Evolutionary conservation across 2,888 invertebrate genomes (phyloP).

Genomic region (Megamerina dolium): DNA sequence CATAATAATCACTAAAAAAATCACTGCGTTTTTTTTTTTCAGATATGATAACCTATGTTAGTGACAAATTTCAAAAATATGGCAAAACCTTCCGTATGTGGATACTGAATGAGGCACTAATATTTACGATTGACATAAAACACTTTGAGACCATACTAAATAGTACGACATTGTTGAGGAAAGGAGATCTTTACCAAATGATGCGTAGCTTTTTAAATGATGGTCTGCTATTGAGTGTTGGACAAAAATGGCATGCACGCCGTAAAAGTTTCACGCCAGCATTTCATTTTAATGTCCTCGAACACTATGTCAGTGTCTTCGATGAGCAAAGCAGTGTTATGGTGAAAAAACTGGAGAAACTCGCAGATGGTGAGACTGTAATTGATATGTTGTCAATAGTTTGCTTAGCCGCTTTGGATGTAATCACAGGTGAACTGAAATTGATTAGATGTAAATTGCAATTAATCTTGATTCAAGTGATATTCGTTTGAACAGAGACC

Average conservation of each 20-base stretch:
- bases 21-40: slow-evolving; percentile 7
- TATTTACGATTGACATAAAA: slow-evolving; percentile 47
- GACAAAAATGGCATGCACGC: no score
- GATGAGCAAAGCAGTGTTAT: no score
- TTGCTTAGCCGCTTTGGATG: slow-evolving; percentile 55
- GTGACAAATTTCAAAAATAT: slow-evolving; percentile 32
- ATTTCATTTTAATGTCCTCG: no score
- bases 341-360: no score
- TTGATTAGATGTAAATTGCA: no score
- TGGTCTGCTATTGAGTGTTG: no score
- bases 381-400: slow-evolving; percentile 59
- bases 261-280: no score
- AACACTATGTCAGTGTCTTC: no score
- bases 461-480: no score
- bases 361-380: slow-evolving; percentile 31
- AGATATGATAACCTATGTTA: slow-evolving; percentile 25
- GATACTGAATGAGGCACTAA: slow-evolving; percentile 47
- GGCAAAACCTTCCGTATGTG: slow-evolving; percentile 49
- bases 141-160: slow-evolving; percentile 46
- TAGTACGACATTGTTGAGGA: slow-evolving; percentile 34
- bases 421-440: slow-evolving; percentile 44
- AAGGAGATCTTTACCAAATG: no score
- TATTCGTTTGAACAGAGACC: slow-evolving; percentile 23
- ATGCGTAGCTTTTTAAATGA: slow-evolving; percentile 32
- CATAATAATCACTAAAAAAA: no score